Evolutionary conservation across 2,113 vertebrate genomes (phyloP).

Genomic region (Pluvianellus socialis): DNA sequence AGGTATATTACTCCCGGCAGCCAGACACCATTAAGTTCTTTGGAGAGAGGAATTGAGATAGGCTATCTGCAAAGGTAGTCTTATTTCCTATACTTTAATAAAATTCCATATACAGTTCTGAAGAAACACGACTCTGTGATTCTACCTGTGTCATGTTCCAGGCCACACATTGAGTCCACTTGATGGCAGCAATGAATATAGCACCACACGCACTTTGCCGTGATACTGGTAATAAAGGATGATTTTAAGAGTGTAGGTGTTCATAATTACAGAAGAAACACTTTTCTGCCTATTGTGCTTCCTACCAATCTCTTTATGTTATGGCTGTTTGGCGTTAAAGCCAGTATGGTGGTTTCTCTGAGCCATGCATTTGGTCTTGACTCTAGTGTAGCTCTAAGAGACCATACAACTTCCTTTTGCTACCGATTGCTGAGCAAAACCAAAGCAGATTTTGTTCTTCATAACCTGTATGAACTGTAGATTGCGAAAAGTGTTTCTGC

Average conservation of each 20-base stretch:
- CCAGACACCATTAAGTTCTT: not conserved
- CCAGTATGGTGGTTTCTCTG: not conserved
- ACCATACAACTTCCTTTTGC: not conserved
- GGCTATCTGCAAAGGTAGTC: not conserved
- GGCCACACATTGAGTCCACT: not conserved
- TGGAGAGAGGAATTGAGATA: not conserved
- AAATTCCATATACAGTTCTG: not conserved
- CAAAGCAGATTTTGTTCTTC: not conserved
- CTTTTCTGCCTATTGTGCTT: not conserved
- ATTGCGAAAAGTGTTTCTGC: not conserved
- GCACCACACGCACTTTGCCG: not conserved
- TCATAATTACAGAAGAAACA: not conserved
- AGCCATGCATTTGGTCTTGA: not conserved
- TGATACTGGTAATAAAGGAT: not conserved
- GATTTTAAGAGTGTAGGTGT: not conserved
- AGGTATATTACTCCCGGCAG: not conserved
- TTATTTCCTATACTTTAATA: not conserved
- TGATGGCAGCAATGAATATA: not conserved
- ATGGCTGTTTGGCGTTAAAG: not conserved
- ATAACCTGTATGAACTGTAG: not conserved
- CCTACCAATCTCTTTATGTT: not conserved
- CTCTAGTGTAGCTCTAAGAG: not conserved
- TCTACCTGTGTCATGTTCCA: rapidly evolving
- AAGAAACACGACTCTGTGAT: not conserved
- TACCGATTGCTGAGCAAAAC: not conserved